phyloP scores from a whole-genome alignment of 2,888 invertebrate genomes.

The Lasioglossum villosulum region DNA sequence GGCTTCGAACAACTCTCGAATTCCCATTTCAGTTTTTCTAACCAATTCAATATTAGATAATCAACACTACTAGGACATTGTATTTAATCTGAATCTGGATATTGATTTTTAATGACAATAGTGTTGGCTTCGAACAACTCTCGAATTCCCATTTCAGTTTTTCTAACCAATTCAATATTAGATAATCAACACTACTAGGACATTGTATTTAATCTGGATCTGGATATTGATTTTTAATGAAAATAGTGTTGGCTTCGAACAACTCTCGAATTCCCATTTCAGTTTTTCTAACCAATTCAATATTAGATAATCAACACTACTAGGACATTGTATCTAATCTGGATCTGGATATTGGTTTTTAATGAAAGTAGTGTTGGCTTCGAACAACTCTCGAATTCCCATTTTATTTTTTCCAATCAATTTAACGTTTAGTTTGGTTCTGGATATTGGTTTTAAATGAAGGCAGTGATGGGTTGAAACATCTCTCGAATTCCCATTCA shows the following conservation, averaged over 20 bases:
- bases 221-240: neutral
- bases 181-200: too few species aligned
- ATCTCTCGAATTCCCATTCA: neutral
- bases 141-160: neutral
- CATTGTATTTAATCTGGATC: too few species aligned
- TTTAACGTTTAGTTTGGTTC: too few species aligned
- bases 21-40: neutral
- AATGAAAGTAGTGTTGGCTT: neutral
- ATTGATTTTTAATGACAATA: neutral
- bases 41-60: too few species aligned
- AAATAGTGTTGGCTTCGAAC: neutral
- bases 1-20: neutral
- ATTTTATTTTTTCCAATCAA: neutral
- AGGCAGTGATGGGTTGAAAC: neutral
- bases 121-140: neutral
- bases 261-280: neutral
- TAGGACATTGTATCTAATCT: too few species aligned
- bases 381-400: neutral
- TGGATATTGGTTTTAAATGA: too few species aligned
- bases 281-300: too few species aligned
- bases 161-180: too few species aligned
- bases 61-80: too few species aligned
- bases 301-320: too few species aligned
- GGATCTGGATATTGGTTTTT: neutral
- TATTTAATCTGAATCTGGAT: too few species aligned